phyloP scores from a whole-genome alignment of 2,797 vertebrate species.

The Chrysocyon brachyurus region DNA sequence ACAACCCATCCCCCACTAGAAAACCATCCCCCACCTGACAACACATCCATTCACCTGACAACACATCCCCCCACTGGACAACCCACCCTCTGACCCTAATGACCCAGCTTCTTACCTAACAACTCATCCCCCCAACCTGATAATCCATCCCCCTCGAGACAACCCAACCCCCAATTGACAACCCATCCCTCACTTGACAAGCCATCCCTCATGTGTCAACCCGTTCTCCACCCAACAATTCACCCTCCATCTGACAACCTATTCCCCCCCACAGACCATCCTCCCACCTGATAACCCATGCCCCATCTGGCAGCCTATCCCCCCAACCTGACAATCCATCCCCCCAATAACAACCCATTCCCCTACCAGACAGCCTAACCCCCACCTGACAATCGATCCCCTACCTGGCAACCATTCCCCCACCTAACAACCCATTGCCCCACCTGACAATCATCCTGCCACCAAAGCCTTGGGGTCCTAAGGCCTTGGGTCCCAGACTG shows the following conservation, averaged over 20 bases:
- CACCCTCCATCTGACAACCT: background rate
- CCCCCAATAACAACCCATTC: background rate
- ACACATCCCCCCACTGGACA: background rate
- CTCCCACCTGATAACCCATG: too few species aligned
- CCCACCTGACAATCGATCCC: background rate
- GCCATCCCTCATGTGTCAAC: background rate
- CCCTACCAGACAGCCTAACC: background rate
- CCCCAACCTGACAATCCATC: background rate
- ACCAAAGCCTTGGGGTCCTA: background rate
- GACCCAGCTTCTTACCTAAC: background rate
- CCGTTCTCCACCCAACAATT: background rate
- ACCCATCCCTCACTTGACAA: background rate
- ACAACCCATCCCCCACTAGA: background rate
- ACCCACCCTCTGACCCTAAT: background rate
- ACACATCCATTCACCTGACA: background rate
- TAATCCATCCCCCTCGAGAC: too few species aligned
- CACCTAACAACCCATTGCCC: background rate
- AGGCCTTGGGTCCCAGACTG: fast-evolving
- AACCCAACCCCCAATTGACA: background rate
- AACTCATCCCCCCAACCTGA: background rate
- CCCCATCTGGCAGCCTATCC: background rate
- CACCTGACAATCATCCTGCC: too few species aligned
- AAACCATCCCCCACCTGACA: background rate
- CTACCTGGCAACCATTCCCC: background rate
- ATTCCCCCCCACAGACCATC: background rate